These are phyloP conservation scores for Tauraco erythrolophus DNA, from an alignment of 2,113 vertebrate species.

Conservation along the genomic window DNA sequence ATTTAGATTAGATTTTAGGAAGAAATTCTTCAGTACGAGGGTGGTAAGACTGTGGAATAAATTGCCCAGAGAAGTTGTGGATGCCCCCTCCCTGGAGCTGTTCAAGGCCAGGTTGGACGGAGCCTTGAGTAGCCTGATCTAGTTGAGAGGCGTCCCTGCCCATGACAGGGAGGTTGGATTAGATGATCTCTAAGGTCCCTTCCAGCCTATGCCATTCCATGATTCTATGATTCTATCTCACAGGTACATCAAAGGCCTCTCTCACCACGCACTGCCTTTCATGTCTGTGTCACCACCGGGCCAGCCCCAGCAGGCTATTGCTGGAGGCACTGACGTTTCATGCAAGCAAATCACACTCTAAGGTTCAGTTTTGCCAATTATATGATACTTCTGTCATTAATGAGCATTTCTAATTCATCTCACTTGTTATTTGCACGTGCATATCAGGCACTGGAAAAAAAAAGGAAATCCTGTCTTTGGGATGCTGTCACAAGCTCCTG, in stretches of 20 bases:
- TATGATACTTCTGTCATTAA: background rate
- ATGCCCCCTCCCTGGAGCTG: too few species aligned
- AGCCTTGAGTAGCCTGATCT: too few species aligned
- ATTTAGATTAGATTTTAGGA: too few species aligned
- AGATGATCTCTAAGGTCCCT: too few species aligned
- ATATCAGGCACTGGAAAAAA: background rate
- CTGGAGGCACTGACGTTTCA: background rate
- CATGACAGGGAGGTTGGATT: too few species aligned
- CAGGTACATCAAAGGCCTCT: background rate
- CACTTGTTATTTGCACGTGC: background rate
- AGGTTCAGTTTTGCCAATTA: background rate
- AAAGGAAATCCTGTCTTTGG: background rate
- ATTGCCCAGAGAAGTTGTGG: too few species aligned
- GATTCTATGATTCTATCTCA: too few species aligned
- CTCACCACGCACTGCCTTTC: background rate
- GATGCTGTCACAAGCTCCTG: background rate
- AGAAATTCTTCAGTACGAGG: too few species aligned
- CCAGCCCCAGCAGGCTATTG: background rate
- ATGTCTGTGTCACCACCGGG: fast-evolving
- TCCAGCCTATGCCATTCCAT: too few species aligned
- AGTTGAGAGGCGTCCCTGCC: too few species aligned
- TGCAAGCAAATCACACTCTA: background rate
- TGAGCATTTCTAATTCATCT: background rate
- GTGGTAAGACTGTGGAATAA: too few species aligned
- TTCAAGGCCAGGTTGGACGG: too few species aligned